Conservation (phyloP, 2,113 vertebrate genomes). For the Eurypyga helias region DNA sequence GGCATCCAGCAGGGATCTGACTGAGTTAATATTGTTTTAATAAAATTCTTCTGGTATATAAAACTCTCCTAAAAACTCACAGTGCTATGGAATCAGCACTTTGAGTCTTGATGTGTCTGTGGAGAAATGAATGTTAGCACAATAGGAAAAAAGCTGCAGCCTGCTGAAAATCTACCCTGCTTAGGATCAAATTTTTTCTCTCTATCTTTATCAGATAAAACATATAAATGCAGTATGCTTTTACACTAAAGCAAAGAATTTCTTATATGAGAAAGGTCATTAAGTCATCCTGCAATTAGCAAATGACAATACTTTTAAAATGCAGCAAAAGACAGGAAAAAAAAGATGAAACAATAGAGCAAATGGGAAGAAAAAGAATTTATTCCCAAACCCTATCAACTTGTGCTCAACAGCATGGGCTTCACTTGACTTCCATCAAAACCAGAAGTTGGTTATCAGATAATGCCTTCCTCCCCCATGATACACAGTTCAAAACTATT, state of each 20-base stretch:
- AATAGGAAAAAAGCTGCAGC: neutral
- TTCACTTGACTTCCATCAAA: neutral
- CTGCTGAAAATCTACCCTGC: neutral
- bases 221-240: neutral
- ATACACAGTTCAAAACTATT: neutral
- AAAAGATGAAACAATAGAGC: neutral
- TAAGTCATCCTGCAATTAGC: neutral
- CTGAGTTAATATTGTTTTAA: slow-evolving; percentile 25
- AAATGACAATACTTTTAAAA: neutral
- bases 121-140: neutral
- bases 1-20: slow-evolving; percentile 26
- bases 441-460: neutral
- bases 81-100: neutral
- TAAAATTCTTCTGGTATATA: slow-evolving; percentile 13
- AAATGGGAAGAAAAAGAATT: neutral
- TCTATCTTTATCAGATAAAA: neutral
- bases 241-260: neutral
- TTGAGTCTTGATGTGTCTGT: neutral
- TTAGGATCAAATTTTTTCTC: neutral
- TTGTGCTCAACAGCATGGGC: neutral
- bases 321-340: neutral
- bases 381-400: neutral
- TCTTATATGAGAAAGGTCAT: neutral
- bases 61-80: slow-evolving; percentile 29
- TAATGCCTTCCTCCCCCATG: neutral